Evolutionary conservation across 2,797 vertebrate species (phyloP).

Genomic region (Micropoecilia bifurca): DNA sequence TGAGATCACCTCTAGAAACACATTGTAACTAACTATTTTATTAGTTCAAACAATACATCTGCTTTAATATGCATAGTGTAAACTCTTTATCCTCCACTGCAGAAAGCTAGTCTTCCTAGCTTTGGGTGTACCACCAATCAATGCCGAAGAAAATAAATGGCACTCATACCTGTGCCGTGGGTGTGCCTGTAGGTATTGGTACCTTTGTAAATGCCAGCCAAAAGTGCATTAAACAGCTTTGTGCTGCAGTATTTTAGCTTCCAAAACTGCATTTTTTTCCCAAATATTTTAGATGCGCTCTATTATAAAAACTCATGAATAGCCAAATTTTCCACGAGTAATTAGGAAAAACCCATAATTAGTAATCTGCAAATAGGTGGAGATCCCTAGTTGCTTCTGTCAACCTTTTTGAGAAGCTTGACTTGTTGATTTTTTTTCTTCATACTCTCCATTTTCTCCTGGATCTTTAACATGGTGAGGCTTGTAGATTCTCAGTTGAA

Average conservation of each 20-base stretch:
- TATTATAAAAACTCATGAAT: not conserved
- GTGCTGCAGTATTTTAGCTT: not conserved
- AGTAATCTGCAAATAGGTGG: not conserved
- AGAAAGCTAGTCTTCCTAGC: not conserved
- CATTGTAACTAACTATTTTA: not conserved
- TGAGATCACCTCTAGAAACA: not conserved
- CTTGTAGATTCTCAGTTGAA: not conserved
- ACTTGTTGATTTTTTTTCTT: not conserved
- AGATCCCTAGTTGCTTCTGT: not conserved
- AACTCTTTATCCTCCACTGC: not conserved
- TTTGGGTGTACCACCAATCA: not conserved
- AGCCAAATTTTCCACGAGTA: not conserved
- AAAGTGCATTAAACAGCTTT: no score
- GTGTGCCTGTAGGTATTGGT: no score
- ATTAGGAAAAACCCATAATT: not conserved
- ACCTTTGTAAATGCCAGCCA: not conserved
- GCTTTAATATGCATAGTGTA: not conserved
- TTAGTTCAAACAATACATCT: not conserved
- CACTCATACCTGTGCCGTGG: no score
- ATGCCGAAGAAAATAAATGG: not conserved
- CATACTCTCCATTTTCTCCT: not conserved
- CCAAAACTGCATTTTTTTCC: not conserved
- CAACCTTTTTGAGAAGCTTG: not conserved
- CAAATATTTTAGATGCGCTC: not conserved
- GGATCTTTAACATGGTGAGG: not conserved